Percentiles rank a stretch among this genome's conserved stretches.
These are phyloP conservation scores for Tylochromis polylepis DNA, from an alignment of 2,113 vertebrate genomes.

Conservation along the genomic window DNA sequence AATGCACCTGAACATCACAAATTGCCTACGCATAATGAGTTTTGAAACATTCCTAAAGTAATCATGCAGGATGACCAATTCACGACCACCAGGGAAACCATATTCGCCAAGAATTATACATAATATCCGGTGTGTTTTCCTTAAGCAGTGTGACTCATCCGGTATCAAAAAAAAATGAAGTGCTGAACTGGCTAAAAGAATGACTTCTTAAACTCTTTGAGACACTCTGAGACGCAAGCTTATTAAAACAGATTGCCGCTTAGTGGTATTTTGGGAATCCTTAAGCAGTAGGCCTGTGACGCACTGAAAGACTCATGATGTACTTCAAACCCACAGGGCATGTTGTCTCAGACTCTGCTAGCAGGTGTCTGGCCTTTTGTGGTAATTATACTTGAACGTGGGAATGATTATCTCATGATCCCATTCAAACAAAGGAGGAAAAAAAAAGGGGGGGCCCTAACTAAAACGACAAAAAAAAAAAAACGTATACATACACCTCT, in stretches of 20 bases:
- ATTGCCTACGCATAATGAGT: not conserved
- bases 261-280: conserved; percentile 50
- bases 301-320: conserved; percentile 18
- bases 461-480: not conserved
- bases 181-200: not conserved
- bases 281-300: conserved; percentile 27
- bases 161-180: not conserved
- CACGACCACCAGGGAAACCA: not conserved
- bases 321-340: conserved; percentile 17
- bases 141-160: not conserved
- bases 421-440: not conserved
- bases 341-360: not conserved
- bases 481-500: not conserved
- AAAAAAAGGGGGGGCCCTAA: not conserved
- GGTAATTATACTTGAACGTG: conserved; percentile 15
- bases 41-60: not conserved
- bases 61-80: not conserved
- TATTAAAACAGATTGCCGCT: conserved; percentile 39
- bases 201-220: not conserved
- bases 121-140: not conserved
- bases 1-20: not conserved
- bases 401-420: not conserved
- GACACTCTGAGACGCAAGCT: conserved; percentile 1
- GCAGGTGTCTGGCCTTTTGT: conserved; percentile 3
- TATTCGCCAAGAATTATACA: not conserved